Evolutionary conservation across 2,888 invertebrate genomes (phyloP), one percentile per base, ranked within the genome.

Genomic region (Sepiola atlantica): DNA sequence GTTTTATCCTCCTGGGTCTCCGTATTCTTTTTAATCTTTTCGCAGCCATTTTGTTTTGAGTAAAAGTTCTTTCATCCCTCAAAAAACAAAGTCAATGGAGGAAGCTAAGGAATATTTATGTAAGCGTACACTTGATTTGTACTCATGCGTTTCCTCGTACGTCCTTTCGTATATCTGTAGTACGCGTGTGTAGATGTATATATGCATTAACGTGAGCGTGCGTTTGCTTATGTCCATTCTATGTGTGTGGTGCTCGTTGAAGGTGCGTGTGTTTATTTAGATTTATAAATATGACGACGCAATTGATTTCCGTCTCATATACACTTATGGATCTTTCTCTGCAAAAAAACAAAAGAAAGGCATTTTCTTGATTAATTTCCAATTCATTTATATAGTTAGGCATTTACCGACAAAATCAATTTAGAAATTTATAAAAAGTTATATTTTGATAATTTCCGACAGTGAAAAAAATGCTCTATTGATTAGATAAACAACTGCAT

Each of bases 401-500:
- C 77, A 77, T n/a, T 32, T 77, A 77, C 77, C n/a, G n/a, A 77
- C 1, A n/a, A 77, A 77, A 77, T 32, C 77, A 77, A 77, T 77
- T 77, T 77, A 14, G 16, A 77, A 77, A 77, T 77, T 77, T 77
- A n/a, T 77, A 77, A 77, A 77, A 77, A 77, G 77, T 77, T 77
- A 77, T 77, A 77, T 77, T 77, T 77, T 77, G n/a, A 77, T 77
- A 77, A 77, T 77, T 77, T 77, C n/a, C n/a, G n/a, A 16, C 77
- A 57, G 45, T 4, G 77, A 28, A 77, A 77, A 77, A 77, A 77
- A 77, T 77, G 16, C 77, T n/a, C n/a, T 1, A 77, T n/a, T 77
- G 77, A 77, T 77, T 77, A 77, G n/a, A 77, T 77, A 77, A 77
- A 77, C n/a, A 77, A n/a, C n/a, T 77, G 21, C 77, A n/a, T n/a